phyloP scores from a whole-genome alignment of 2,888 invertebrate species.

The Eupsilia transversa region DNA sequence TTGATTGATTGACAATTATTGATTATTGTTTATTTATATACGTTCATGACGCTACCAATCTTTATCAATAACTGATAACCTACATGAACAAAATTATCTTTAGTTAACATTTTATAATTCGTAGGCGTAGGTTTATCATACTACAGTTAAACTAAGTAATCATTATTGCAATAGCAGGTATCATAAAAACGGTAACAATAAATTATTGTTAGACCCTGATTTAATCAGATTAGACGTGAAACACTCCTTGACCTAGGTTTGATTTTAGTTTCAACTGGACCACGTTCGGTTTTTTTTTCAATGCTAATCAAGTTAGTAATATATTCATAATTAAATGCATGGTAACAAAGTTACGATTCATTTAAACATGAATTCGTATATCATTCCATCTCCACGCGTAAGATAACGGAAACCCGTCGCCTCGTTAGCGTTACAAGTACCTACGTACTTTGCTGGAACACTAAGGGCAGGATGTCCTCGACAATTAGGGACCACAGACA shows the following conservation, averaged over 20 bases:
- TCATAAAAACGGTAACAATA: constrained; percentile 34
- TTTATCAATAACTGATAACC: constrained; percentile 11
- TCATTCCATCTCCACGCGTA: neutral
- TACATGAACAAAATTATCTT: constrained; percentile 11
- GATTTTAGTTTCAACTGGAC: constrained; percentile 24
- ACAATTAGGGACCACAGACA: neutral
- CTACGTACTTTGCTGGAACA: neutral
- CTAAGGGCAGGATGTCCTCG: neutral
- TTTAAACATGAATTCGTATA: neutral
- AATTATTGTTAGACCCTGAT: constrained; percentile 53
- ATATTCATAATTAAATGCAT: neutral
- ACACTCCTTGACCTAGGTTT: constrained; percentile 54
- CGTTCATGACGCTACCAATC: constrained; percentile 5
- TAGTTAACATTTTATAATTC: constrained; percentile 7
- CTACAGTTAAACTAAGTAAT: neutral
- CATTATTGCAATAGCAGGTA: constrained; percentile 3
- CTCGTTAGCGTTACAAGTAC: neutral
- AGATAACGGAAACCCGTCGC: neutral
- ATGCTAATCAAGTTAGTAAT: constrained; percentile 13
- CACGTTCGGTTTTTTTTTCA: constrained; percentile 6
- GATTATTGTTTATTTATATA: constrained; percentile 7
- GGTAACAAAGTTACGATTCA: neutral
- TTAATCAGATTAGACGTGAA: constrained; percentile 54
- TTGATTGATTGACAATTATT: constrained; percentile 10
- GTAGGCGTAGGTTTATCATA: constrained; percentile 4